These are phyloP conservation scores for Petaurus breviceps DNA, from an alignment of 2,113 vertebrate species.

Conservation along the genomic window DNA sequence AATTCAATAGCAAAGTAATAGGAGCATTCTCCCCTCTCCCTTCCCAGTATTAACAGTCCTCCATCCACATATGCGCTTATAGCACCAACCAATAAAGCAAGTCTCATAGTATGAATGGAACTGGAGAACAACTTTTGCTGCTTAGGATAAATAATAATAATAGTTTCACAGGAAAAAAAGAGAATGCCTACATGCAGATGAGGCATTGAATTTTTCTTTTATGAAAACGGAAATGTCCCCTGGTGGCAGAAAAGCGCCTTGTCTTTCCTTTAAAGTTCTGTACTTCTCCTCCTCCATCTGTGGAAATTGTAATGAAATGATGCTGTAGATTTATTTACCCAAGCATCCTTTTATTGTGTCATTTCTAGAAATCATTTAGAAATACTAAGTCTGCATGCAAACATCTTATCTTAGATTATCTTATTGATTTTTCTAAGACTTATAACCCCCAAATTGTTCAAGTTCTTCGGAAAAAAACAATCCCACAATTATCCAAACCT, in stretches of 20 bases:
- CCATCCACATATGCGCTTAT: not conserved
- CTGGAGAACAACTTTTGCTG: not conserved
- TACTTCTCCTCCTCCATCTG: not conserved
- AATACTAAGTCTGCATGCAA: not conserved
- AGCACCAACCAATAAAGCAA: not conserved
- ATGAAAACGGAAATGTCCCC: not conserved
- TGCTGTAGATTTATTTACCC: not conserved
- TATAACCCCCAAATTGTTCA: not conserved
- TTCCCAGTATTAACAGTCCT: not conserved
- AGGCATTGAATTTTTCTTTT: not conserved
- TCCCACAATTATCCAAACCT: not conserved
- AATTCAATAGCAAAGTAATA: not conserved
- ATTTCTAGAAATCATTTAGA: not conserved
- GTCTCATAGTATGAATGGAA: not conserved
- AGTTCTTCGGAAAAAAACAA: not conserved
- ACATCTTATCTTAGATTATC: not conserved
- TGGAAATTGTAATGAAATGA: not conserved
- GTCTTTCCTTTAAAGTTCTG: not conserved
- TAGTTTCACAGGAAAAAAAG: not conserved
- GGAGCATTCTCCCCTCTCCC: not conserved
- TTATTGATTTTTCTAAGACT: not conserved
- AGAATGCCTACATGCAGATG: not conserved
- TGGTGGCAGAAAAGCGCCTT: not conserved
- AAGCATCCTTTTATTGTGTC: not conserved
- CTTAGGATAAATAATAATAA: not conserved